phyloP scores from a whole-genome alignment of 2,113 vertebrate genomes.

The Athene noctua region DNA sequence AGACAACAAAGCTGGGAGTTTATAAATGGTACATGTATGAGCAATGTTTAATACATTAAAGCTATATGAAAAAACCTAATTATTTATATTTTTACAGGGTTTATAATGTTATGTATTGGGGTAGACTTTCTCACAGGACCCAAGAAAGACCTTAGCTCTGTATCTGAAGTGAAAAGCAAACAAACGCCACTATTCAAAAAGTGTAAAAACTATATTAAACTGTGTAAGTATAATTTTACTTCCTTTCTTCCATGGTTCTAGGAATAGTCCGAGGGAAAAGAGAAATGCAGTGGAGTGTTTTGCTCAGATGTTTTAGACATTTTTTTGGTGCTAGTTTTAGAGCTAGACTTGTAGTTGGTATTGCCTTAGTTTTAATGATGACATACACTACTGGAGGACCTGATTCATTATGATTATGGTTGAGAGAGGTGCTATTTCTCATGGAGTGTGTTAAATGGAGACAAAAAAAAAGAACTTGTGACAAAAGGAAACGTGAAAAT shows the following conservation, averaged over 20 bases:
- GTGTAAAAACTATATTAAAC: constrained; percentile 63
- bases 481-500: background rate
- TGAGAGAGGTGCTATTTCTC: background rate
- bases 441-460: background rate
- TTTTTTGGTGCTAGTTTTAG: background rate
- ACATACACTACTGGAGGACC: background rate
- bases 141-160: constrained; percentile 54
- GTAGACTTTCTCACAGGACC: constrained; percentile 44
- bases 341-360: background rate
- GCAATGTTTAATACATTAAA: background rate
- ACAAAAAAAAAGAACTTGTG: background rate
- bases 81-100: constrained; percentile 55
- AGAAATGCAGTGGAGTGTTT: background rate
- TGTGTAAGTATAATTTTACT: constrained; percentile 68
- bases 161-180: constrained; percentile 65
- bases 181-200: constrained; percentile 61
- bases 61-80: background rate
- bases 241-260: background rate
- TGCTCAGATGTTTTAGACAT: background rate
- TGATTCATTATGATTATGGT: background rate
- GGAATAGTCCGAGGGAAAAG: background rate
- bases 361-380: background rate
- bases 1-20: background rate
- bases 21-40: background rate
- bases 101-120: constrained; percentile 68